Conservation (phyloP, 2,888 invertebrate genomes). For the Hirtodrosophila confusa region DNA sequence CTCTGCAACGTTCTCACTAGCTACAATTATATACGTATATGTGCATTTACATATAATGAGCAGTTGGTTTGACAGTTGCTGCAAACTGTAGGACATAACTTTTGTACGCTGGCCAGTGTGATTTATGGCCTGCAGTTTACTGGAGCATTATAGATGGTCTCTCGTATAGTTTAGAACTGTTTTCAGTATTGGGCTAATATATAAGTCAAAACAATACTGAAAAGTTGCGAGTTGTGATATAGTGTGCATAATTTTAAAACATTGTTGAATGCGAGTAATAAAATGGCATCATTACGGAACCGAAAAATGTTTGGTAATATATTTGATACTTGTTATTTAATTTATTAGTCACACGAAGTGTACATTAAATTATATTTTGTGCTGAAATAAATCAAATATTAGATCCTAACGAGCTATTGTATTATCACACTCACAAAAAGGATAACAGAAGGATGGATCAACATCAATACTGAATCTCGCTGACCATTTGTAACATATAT, state of each 20-base stretch:
- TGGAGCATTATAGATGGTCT: constrained; percentile 56
- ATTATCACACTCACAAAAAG: too few relatives aligned
- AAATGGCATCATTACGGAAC: constrained; percentile 20
- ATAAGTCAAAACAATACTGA: constrained; percentile 53
- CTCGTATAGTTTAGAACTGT: constrained; percentile 41
- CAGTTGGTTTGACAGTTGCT: constrained; percentile 77
- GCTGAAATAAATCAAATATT: too few relatives aligned
- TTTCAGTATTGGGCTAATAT: constrained; percentile 49
- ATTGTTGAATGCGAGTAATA: constrained; percentile 29
- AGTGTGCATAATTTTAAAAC: constrained; percentile 37
- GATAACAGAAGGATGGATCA: too few relatives aligned
- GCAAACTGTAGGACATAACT: constrained; percentile 70
- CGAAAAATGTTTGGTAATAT: constrained; percentile 4
- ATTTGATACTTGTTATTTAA: constrained; percentile 14
- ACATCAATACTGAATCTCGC: too few relatives aligned
- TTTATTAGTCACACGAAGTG: constrained; percentile 6
- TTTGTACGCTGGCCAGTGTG: constrained; percentile 58
- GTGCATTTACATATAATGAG: constrained; percentile 51
- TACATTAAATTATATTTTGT: background rate
- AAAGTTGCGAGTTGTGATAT: constrained; percentile 49
- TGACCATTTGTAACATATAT: too few relatives aligned
- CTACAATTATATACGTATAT: too few relatives aligned
- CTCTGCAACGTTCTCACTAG: too few relatives aligned
- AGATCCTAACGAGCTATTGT: too few relatives aligned
- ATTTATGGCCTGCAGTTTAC: constrained; percentile 60